These are phyloP conservation scores for Chamaea fasciata DNA, from an alignment of 2,113 vertebrate species.

Conservation along the genomic window DNA sequence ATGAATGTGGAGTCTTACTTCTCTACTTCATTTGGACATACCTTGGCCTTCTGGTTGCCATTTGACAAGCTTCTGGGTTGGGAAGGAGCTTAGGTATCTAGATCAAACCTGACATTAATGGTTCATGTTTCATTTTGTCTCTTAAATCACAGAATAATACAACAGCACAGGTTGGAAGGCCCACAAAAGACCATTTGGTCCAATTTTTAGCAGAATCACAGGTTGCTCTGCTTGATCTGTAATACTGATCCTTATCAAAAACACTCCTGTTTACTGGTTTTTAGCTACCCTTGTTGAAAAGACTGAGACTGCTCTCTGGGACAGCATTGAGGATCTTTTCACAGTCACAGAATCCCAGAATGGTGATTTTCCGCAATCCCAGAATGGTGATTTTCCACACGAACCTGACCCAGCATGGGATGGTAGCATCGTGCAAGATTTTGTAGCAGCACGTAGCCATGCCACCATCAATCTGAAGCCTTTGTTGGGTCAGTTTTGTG, in stretches of 20 bases:
- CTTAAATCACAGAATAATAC: not conserved
- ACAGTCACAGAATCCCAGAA: not conserved
- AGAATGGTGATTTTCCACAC: not conserved
- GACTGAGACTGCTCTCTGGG: not conserved
- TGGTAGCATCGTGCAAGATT: not conserved
- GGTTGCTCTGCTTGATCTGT: not conserved
- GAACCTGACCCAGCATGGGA: rapidly evolving
- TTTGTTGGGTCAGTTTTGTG: not conserved
- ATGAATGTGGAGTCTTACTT: not conserved
- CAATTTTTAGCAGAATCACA: not conserved
- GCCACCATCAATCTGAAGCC: not conserved
- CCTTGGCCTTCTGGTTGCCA: not conserved
- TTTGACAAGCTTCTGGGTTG: not conserved
- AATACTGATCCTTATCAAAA: not conserved
- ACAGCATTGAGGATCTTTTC: not conserved
- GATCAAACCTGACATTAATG: not conserved
- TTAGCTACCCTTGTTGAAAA: not conserved
- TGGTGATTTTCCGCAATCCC: not conserved
- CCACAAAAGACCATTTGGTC: not conserved
- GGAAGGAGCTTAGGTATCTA: not conserved
- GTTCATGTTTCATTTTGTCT: not conserved
- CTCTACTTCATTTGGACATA: not conserved
- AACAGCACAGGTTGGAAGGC: not conserved
- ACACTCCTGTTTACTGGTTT: not conserved
- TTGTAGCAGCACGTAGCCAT: rapidly evolving